These are phyloP conservation scores for Pachyramphus minor DNA, from an alignment of 2,113 vertebrate genomes.

Conservation along the genomic window DNA sequence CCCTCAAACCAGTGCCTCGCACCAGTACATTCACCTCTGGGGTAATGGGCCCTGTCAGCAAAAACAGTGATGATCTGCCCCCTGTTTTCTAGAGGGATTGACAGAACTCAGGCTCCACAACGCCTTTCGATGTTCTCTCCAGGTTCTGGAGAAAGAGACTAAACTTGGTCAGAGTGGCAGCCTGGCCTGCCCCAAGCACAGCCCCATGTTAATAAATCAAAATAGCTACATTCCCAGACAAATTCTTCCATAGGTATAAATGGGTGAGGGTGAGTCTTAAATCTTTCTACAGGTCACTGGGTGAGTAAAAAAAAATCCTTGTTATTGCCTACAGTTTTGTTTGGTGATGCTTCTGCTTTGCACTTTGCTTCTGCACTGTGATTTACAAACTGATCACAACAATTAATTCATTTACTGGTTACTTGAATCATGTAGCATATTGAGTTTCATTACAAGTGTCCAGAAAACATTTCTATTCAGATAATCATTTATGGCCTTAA, in stretches of 20 bases:
- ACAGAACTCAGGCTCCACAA: neutral
- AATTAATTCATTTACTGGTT: neutral
- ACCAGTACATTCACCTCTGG: neutral
- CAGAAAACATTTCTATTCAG: neutral
- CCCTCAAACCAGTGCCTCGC: neutral
- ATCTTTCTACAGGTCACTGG: accelerated
- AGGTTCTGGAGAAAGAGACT: neutral
- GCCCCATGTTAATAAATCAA: neutral
- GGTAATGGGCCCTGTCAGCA: neutral
- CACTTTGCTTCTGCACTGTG: neutral
- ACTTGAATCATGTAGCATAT: neutral
- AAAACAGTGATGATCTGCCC: neutral
- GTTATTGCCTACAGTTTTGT: neutral
- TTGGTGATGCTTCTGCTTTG: neutral
- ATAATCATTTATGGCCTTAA: neutral
- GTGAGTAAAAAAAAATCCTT: neutral
- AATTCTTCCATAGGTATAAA: neutral
- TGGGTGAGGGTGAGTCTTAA: neutral
- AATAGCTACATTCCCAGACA: neutral
- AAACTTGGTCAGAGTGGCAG: neutral
- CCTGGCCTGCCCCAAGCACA: neutral
- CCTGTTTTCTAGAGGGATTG: neutral
- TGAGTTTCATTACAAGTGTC: neutral
- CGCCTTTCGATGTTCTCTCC: accelerated
- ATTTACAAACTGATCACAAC: neutral